Evolutionary conservation across 2,113 vertebrate genomes (phyloP).

Genomic region (Ornithorhynchus anatinus): DNA sequence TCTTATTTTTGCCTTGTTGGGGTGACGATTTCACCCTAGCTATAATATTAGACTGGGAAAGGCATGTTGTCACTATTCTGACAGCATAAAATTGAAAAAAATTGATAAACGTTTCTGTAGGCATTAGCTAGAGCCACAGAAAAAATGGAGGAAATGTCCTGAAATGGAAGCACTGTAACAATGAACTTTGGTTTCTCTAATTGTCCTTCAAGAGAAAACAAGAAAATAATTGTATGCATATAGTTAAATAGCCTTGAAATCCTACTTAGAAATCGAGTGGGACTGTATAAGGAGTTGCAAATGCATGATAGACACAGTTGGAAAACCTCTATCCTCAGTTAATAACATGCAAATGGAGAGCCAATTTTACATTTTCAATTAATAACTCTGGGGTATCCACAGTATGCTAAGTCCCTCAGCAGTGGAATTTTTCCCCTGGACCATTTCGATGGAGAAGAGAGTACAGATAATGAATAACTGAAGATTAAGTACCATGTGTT

Average conservation of each 20-base stretch:
- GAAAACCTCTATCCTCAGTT: too few relatives aligned
- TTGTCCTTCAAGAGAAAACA: neutral
- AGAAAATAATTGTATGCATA: constrained; percentile 12
- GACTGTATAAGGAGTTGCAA: too few relatives aligned
- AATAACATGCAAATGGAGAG: too few relatives aligned
- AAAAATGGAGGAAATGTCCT: constrained; percentile 29
- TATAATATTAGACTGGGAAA: constrained; percentile 5
- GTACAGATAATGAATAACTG: too few relatives aligned
- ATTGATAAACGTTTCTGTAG: constrained; percentile 27
- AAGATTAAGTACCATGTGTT: too few relatives aligned
- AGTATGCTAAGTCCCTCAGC: too few relatives aligned
- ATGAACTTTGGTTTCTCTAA: constrained; percentile 45
- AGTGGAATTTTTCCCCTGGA: too few relatives aligned
- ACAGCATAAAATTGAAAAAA: constrained; percentile 33
- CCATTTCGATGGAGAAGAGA: too few relatives aligned
- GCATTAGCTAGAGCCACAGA: constrained; percentile 29
- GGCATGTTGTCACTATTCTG: constrained; percentile 17
- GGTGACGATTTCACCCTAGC: constrained; percentile 3
- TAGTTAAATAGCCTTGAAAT: constrained; percentile 15
- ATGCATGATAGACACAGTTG: too few relatives aligned
- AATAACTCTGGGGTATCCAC: too few relatives aligned
- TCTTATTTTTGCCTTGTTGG: constrained; percentile 21
- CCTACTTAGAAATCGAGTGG: too few relatives aligned
- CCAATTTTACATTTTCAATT: too few relatives aligned
- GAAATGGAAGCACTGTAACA: constrained; percentile 19